Percentiles rank a stretch among this genome's conserved stretches.
Conservation (phyloP, 2,888 invertebrate genomes). For the Limnephilus marmoratus region DNA sequence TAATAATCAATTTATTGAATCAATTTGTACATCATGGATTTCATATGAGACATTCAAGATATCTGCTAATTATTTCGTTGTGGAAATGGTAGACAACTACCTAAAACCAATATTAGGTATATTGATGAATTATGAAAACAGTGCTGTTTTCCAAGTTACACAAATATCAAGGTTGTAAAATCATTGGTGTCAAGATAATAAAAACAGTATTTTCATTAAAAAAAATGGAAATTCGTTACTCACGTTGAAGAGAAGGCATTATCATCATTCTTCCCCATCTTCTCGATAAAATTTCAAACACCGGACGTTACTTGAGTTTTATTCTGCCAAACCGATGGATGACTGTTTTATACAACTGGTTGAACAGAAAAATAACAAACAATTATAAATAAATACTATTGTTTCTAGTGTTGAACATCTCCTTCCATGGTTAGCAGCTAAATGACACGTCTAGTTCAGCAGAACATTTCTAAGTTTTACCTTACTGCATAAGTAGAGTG, state of each 20-base stretch:
- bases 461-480: not conserved
- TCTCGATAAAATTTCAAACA: not conserved
- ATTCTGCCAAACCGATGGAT: slow-evolving; percentile 28
- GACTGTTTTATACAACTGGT: slow-evolving; percentile 36
- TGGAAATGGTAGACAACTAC: not conserved
- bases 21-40: not conserved
- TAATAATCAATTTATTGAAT: too few species aligned
- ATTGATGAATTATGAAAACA: not conserved
- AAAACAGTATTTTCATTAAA: not conserved
- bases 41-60: not conserved
- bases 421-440: not conserved
- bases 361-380: not conserved
- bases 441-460: not conserved
- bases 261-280: not conserved
- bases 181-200: not conserved
- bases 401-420: not conserved
- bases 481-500: not conserved
- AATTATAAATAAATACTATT: not conserved
- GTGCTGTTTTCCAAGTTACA: not conserved
- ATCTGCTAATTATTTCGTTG: not conserved
- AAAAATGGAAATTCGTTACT: not conserved
- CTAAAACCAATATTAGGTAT: not conserved
- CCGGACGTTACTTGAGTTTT: slow-evolving; percentile 20
- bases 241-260: slow-evolving; percentile 9
- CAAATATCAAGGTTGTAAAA: not conserved